Conservation (phyloP, 2,113 vertebrate species). For the Oryzias javanicus region DNA sequence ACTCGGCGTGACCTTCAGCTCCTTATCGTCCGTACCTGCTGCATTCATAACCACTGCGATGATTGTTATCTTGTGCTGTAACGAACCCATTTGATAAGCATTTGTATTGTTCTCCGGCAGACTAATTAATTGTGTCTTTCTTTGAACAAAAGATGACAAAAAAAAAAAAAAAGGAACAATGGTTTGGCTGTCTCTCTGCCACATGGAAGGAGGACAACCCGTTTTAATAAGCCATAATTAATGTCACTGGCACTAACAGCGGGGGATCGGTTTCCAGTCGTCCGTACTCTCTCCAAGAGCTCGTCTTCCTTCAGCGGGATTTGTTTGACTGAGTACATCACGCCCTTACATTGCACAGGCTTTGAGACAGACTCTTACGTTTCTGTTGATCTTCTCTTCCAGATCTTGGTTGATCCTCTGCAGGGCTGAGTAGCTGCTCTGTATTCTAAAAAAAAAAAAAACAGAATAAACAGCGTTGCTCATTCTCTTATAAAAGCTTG, state of each 20-base stretch:
- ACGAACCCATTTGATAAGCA: slow-evolving; percentile 23
- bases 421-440: slow-evolving; percentile 95
- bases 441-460: slow-evolving; percentile 82
- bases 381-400: slow-evolving; percentile 92
- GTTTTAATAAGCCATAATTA: slow-evolving; percentile 72
- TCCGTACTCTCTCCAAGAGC: slow-evolving; percentile 21
- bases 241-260: slow-evolving; percentile 58
- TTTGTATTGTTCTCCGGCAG: slow-evolving; percentile 37
- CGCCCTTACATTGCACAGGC: neutral
- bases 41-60: slow-evolving; percentile 14
- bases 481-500: slow-evolving; percentile 22
- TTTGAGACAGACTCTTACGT: slow-evolving; percentile 62
- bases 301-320: slow-evolving; percentile 1
- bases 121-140: slow-evolving; percentile 66
- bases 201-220: slow-evolving; percentile 63
- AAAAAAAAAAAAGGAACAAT: slow-evolving; percentile 66
- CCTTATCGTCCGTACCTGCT: slow-evolving; percentile 14
- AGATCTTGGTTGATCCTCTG: slow-evolving; percentile 97
- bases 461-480: slow-evolving; percentile 31
- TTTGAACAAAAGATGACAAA: slow-evolving; percentile 51
- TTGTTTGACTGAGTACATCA: slow-evolving; percentile 1
- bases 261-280: slow-evolving; percentile 61
- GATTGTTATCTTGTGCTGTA: slow-evolving; percentile 37
- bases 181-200: slow-evolving; percentile 52
- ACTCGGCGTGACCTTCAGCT: slow-evolving; percentile 21